Base-by-base conservation (phyloP, 2,888 invertebrate genomes). In the Steinernema scapterisci region DNA sequence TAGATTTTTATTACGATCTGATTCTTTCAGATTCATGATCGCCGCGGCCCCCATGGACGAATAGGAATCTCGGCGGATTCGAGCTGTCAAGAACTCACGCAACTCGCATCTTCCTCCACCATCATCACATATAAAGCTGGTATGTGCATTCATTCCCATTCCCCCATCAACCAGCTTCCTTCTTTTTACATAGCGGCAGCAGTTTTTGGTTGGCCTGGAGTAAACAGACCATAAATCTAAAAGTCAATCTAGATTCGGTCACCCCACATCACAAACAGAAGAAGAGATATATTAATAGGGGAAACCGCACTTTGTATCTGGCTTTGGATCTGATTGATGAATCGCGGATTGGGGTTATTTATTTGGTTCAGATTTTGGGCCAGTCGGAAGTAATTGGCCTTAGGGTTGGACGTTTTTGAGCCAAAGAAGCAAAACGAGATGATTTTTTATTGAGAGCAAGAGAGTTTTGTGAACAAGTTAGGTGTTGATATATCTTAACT, bases 11-110 rank as follows among this genome's bases (percentile, higher is more conserved):
- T 44, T 7, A 44, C 45, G 45, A 7, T 7, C 45, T 44, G 16
- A 44, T 44, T 51, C 51, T 63, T 63, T 6, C 31, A 63, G 63
- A 63, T 63, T 13, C 63, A 63, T 16, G 63, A 63, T 13, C 63
- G 31, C 6, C 63, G 27, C 3, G 31, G 63, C 11, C 31, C 63
- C 5, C 1, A 63, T 31, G 63, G 63, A 25, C 63, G 63, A 11
- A 63, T 63, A 27, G 63, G 63, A 63, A 63, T 63, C 31, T 63
- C 63, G 7, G 63, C 63, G 25, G 63, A 63, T 25, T 63, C 63
- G 31, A 63, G 63, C n/a, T 63, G 63, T n/a, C 63, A 63, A 31
- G 63, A 63, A 27, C 31, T 63, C 5, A 63, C 63, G 7, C 63
- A 63, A 7, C 31, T 63, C 1, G 21, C 31, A 1, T 63, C 63